Evolutionary conservation across 2,888 invertebrate species (phyloP).

Genomic region (Gortyna flavago): DNA sequence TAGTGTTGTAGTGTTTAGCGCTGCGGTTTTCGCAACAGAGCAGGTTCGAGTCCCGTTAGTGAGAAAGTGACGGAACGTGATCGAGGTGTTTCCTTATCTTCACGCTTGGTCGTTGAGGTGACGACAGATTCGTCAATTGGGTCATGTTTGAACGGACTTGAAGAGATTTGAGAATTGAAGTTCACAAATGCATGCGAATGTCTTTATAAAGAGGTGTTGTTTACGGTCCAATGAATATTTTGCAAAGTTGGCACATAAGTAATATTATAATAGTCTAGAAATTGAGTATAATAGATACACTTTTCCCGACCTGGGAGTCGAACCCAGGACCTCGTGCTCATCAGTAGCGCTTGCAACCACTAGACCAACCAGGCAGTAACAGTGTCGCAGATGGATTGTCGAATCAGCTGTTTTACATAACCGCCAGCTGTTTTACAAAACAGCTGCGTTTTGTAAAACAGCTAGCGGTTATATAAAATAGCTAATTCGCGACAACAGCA

Average conservation of each 20-base stretch:
- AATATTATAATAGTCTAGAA: neutral
- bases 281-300: neutral
- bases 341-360: neutral
- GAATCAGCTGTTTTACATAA: neutral
- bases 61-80: constrained; percentile 65
- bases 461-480: neutral
- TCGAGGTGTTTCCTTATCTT: constrained; percentile 54
- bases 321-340: neutral
- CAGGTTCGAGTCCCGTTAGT: constrained; percentile 62
- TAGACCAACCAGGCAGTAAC: neutral
- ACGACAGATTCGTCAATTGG: constrained; percentile 33
- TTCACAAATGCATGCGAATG: constrained; percentile 1
- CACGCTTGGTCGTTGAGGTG: constrained; percentile 30
- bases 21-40: constrained; percentile 61
- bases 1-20: constrained; percentile 10
- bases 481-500: neutral
- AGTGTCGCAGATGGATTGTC: neutral
- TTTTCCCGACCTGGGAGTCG: neutral
- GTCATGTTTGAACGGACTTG: neutral
- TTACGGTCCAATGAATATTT: neutral
- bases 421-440: neutral
- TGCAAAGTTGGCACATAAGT: neutral
- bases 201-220: neutral
- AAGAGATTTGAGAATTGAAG: neutral
- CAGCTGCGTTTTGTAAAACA: neutral